Evolutionary conservation across 2,888 invertebrate species (phyloP).

Genomic region (Allygus modestus): DNA sequence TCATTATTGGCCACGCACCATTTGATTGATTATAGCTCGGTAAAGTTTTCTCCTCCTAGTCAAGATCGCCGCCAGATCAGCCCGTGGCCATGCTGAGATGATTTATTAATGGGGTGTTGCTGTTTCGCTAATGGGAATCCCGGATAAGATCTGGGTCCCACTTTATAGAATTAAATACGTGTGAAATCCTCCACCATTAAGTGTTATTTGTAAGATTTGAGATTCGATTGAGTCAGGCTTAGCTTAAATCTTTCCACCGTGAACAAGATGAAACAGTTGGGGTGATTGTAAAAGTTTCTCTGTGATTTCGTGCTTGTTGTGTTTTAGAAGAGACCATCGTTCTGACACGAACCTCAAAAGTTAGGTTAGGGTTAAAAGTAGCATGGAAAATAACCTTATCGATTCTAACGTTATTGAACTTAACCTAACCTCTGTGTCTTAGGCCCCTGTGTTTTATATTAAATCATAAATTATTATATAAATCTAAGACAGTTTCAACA

Average conservation of each 20-base stretch:
- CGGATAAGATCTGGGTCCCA: constrained; percentile 20
- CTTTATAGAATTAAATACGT: constrained; percentile 32
- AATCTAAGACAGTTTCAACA: too few relatives aligned
- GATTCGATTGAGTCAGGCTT: neutral
- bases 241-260: too few relatives aligned
- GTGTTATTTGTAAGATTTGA: neutral
- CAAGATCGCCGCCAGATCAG: neutral
- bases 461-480: too few relatives aligned
- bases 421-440: too few relatives aligned
- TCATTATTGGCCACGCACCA: constrained; percentile 20
- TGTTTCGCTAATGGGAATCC: constrained; percentile 17
- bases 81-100: neutral
- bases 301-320: too few relatives aligned
- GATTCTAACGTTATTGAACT: neutral
- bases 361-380: too few relatives aligned
- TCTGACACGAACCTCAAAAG: too few relatives aligned
- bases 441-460: too few relatives aligned
- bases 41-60: constrained; percentile 8
- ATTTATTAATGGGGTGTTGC: constrained; percentile 40
- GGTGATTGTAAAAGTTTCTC: too few relatives aligned
- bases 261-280: too few relatives aligned
- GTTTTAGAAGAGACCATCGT: too few relatives aligned
- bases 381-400: too few relatives aligned
- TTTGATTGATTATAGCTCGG: constrained; percentile 41
- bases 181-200: constrained; percentile 31